These are phyloP conservation scores for Paraplagusia blochii DNA, from an alignment of 2,113 vertebrate genomes.

Conservation along the genomic window DNA sequence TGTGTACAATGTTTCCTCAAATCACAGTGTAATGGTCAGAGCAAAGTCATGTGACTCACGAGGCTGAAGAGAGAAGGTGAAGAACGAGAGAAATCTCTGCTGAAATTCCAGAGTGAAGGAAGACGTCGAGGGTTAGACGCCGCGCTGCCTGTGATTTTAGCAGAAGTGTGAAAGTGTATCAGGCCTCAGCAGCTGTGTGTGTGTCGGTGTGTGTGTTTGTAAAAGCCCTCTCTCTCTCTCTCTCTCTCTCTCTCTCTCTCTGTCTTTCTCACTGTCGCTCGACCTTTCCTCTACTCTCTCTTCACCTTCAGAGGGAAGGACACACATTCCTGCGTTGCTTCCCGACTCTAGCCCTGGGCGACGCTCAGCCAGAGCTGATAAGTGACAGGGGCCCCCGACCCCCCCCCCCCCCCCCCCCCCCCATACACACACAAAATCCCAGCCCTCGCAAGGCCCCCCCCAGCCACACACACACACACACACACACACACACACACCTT, in stretches of 20 bases:
- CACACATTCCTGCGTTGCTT: constrained; percentile 77
- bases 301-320: constrained; percentile 82
- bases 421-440: constrained; percentile 18
- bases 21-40: no score
- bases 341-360: constrained; percentile 78
- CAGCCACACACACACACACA: constrained; percentile 15
- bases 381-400: constrained; percentile 79
- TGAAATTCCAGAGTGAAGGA: not conserved
- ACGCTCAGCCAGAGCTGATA: constrained; percentile 81
- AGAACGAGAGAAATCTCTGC: no score
- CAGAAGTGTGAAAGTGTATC: constrained; percentile 34
- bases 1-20: no score
- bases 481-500: no score
- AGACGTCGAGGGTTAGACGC: not conserved
- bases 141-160: constrained; percentile 6
- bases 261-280: constrained; percentile 33
- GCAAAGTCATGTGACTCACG: no score
- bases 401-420: constrained; percentile 35
- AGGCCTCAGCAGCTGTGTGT: constrained; percentile 36
- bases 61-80: not conserved
- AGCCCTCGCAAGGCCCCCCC: no score
- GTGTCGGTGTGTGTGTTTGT: constrained; percentile 30
- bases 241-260: no score
- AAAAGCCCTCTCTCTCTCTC: constrained; percentile 36
- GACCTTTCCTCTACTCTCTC: constrained; percentile 60